Base-by-base conservation (phyloP, 1,140 invertebrate genomes). In the Drosophila bipectinata region DNA sequence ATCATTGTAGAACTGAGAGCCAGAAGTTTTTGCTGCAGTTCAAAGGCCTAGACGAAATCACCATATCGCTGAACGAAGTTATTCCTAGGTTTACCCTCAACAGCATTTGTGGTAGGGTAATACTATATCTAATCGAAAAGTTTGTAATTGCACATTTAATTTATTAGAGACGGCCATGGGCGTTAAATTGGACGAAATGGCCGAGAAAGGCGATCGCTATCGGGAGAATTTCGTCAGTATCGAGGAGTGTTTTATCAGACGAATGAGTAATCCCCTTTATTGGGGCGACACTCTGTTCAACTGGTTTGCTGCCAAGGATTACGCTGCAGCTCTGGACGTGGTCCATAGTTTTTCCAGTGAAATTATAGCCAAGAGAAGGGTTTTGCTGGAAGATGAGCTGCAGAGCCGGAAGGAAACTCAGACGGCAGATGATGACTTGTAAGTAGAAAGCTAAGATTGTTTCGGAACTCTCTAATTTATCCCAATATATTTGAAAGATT, bases 101-200 rank as follows among this genome's bases (percentile, higher is more conserved):
- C 80, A 94, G 95, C 9, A 96, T 97, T 81, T 96, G 95, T 90
- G 95, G 96, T 94, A 54, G 28, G 81, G 58, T 14, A 14, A 44
- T 8, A 44, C 7, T 1, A 12, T 37, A 5, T 30, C 0, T 49
- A 3, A 24, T n/a, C 5, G 10, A 18, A 12, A 4, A 39, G 9
- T 9, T 30, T 32, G 1, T 12, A 18, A 51, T 52, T 3, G 28
- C 34, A 37, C 34, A 37, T 15, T 44, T 18, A 18, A 18, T 44
- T 18, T 10, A 24, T 28, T 47, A 96, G 96, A 97, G 92, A 96
- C 96, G 24, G 95, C 96, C 5, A 96, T 98, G 96, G 97, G 96
- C 1, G 94, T 93, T 12, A 93, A 93, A 52, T 61, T 92, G 9
- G 81, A 88, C 32, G 76, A 90, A 30, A 80, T 88, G 68, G 73